Base-by-base conservation (phyloP, 2,888 invertebrate genomes). In the Drosophila anomalipes region DNA sequence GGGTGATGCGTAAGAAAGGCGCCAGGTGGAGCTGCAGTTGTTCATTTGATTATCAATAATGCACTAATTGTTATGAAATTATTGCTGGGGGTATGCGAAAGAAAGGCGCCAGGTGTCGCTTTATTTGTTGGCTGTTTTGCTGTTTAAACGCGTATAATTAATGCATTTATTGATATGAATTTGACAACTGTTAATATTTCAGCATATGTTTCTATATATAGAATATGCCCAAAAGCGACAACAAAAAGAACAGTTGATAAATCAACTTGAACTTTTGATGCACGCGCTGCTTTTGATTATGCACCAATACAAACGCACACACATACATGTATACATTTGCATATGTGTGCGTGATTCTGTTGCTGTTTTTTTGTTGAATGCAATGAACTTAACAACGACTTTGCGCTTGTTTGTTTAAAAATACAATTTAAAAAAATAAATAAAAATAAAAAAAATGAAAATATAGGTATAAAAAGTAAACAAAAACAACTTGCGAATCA, bases 371-470 rank as follows among this genome's bases (percentile, higher is more conserved):
- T 71, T 63, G 22, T 65, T 58, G 81, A 86, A 91, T 91, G 79
- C 91, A 90, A 80, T 91, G 91, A 91, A 91, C 90, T 86, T 77
- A 67, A 59, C 69, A 73, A 72, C 81, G 87, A 83, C 84, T 83
- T 83, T 82, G 74, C 65, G 85, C 80, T 82, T 87, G 85, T 86
- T 87, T 87, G 77, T 86, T 87, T 87, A 77, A 82, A 91, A 91
- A 91, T 65, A 80, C 47, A 70, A 64, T 74, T 79, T 68, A 66
- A 73, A 64, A 63, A 69, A 28, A 75, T 22, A 44, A 44, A 44
- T 44, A 51, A 49, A 56, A 14, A 26, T 9, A 66, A 53, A 33
- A 51, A 56, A 44, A 59, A 56, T 54, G 60, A 67, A 73, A 28
- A 75, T 63, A 64, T 62, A 66, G 51, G 14, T 16, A 26, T 26